Percentiles rank a stretch among this genome's conserved stretches.
These are phyloP conservation scores for Caligus rogercresseyi DNA, from an alignment of 1,140 invertebrate genomes.

Conservation along the genomic window DNA sequence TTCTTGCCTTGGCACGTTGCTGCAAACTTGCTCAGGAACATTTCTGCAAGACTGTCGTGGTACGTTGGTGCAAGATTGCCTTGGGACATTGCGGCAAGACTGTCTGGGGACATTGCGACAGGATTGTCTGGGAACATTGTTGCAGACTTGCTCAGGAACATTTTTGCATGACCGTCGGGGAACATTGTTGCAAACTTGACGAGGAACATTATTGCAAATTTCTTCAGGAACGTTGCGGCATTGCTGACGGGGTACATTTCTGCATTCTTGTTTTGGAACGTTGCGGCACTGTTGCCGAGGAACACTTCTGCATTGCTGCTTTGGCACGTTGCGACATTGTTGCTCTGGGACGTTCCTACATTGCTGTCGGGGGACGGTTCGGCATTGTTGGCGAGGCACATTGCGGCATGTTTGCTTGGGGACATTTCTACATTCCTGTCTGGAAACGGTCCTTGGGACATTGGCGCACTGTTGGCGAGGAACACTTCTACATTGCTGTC, in stretches of 20 bases:
- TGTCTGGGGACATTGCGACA: no score
- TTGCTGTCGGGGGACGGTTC: slow-evolving; percentile 5
- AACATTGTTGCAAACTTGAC: neutral
- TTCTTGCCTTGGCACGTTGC: neutral
- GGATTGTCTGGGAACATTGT: slow-evolving; percentile 7
- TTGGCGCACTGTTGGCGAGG: slow-evolving; percentile 11
- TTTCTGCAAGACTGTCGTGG: slow-evolving; percentile 6
- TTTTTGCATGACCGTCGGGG: slow-evolving; percentile 4
- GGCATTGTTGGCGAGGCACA: slow-evolving; percentile 11
- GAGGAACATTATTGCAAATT: neutral
- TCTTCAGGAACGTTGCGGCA: slow-evolving; percentile 13
- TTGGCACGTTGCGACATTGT: no score
- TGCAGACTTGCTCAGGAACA: no score
- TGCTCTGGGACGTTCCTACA: no score
- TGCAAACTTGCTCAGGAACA: no score
- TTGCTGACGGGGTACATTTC: no score
- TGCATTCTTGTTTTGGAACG: no score
- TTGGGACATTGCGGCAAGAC: no score
- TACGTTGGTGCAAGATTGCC: no score
- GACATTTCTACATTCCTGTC: slow-evolving; percentile 10
- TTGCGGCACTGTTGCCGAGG: slow-evolving; percentile 11
- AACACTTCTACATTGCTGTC: slow-evolving; percentile 9
- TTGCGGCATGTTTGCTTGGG: slow-evolving; percentile 1
- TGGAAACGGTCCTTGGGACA: slow-evolving; percentile 3
- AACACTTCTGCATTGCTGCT: slow-evolving; percentile 13